Conservation (phyloP, 2,888 invertebrate species). For the Eumacrocentrus americanus region DNA sequence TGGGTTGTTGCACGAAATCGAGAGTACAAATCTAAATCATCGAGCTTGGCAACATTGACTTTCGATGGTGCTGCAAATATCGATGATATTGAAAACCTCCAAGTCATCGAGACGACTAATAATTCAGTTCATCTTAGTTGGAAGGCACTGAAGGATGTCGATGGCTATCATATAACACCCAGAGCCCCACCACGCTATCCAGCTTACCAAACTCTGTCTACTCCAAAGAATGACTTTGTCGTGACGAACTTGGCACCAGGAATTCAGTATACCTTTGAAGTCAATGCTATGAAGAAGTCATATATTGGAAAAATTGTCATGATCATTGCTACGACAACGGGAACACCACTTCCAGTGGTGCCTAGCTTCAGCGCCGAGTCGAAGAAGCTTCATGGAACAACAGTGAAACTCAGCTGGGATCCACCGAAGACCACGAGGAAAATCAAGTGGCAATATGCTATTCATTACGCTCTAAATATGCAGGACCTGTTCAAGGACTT, state of each 20-base stretch:
- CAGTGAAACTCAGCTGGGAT: slow-evolving; percentile 73
- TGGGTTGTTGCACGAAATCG: slow-evolving; percentile 76
- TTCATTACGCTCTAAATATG: slow-evolving; percentile 72
- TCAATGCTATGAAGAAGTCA: slow-evolving; percentile 68
- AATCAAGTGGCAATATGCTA: slow-evolving; percentile 70
- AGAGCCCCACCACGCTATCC: slow-evolving; percentile 67
- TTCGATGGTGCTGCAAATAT: slow-evolving; percentile 73
- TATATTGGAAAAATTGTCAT: slow-evolving; percentile 66
- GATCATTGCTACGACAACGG: slow-evolving; percentile 63
- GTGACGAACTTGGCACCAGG: slow-evolving; percentile 61
- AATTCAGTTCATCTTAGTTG: slow-evolving; percentile 68
- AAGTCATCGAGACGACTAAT: slow-evolving; percentile 62
- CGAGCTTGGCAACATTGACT: slow-evolving; percentile 65
- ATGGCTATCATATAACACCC: slow-evolving; percentile 67
- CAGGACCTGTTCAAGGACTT: slow-evolving; percentile 67
- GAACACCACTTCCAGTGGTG: slow-evolving; percentile 64
- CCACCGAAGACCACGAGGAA: slow-evolving; percentile 67
- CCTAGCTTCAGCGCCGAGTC: slow-evolving; percentile 63
- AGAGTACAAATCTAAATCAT: slow-evolving; percentile 68
- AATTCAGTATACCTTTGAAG: slow-evolving; percentile 67
- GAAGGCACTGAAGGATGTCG: slow-evolving; percentile 66
- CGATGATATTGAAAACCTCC: slow-evolving; percentile 67
- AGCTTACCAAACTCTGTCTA: slow-evolving; percentile 61
- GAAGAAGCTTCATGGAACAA: slow-evolving; percentile 66
- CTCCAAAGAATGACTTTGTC: slow-evolving; percentile 58